Conservation (phyloP, 2,888 invertebrate genomes). For the Aricia artaxerxes region DNA sequence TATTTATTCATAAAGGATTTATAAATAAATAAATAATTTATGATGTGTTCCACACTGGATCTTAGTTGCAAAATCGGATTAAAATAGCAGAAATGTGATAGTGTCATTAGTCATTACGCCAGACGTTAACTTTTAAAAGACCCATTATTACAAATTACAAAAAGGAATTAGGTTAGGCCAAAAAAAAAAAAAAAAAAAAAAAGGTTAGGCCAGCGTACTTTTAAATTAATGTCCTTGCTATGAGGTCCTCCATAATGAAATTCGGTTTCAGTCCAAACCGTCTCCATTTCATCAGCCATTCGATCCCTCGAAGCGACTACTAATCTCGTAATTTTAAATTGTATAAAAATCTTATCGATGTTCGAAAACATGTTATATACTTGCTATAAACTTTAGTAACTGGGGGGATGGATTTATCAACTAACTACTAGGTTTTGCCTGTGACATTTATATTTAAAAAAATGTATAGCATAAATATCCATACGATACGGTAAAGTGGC, state of each 20-base stretch:
- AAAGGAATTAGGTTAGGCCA: neutral
- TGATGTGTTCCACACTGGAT: too few relatives aligned
- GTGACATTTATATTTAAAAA: too few relatives aligned
- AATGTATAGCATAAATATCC: too few relatives aligned
- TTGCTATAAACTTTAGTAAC: neutral
- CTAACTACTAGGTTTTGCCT: too few relatives aligned
- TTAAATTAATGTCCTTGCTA: conserved; percentile 22
- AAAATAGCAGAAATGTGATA: neutral
- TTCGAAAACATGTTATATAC: neutral
- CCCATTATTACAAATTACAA: conserved; percentile 15
- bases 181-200: too few relatives aligned
- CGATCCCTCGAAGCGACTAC: conserved; percentile 15
- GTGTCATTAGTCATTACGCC: neutral
- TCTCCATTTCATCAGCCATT: conserved; percentile 53
- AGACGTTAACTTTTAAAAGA: neutral
- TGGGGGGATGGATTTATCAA: too few relatives aligned
- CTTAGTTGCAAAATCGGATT: neutral
- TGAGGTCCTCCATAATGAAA: conserved; percentile 57
- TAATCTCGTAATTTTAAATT: conserved; percentile 26
- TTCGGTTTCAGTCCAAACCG: conserved; percentile 58
- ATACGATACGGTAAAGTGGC: too few relatives aligned
- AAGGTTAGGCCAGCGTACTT: neutral
- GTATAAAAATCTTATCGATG: conserved; percentile 25
- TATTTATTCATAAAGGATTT: too few relatives aligned
- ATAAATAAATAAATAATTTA: too few relatives aligned